Evolutionary conservation across 2,113 vertebrate species (phyloP).

Genomic region (Oophaga pumilio): DNA sequence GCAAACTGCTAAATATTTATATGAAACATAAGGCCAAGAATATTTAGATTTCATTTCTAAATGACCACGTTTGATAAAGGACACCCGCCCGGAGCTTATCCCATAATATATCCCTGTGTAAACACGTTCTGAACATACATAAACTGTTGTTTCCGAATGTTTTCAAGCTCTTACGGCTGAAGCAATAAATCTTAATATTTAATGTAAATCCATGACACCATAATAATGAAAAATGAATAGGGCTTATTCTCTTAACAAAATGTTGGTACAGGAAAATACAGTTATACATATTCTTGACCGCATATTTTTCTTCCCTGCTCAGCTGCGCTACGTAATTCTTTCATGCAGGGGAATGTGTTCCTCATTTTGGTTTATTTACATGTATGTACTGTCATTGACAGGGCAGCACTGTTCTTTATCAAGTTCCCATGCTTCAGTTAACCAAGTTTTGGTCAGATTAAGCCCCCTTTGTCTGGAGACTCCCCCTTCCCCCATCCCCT

Average conservation of each 20-base stretch:
- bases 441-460: constrained; percentile 65
- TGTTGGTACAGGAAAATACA: constrained; percentile 50
- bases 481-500: constrained; percentile 19
- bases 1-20: constrained; percentile 46
- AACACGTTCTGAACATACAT: constrained; percentile 49
- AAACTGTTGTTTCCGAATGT: constrained; percentile 56
- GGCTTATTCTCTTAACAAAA: constrained; percentile 41
- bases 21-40: constrained; percentile 11
- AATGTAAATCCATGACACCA: constrained; percentile 51
- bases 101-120: constrained; percentile 53
- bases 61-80: constrained; percentile 28
- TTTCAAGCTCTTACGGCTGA: constrained; percentile 48
- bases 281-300: constrained; percentile 61
- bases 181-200: constrained; percentile 55
- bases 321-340: constrained; percentile 63
- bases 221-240: constrained; percentile 53
- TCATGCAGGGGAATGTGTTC: constrained; percentile 72
- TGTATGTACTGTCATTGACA: constrained; percentile 61
- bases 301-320: constrained; percentile 61
- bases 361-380: constrained; percentile 69
- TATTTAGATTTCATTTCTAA: constrained; percentile 49
- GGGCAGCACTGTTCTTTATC: constrained; percentile 66
- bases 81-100: constrained; percentile 29
- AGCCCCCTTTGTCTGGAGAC: constrained; percentile 63
- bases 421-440: constrained; percentile 62